Base-by-base conservation (phyloP, 1,140 invertebrate species). In the Dolichoris vasculosae region DNA sequence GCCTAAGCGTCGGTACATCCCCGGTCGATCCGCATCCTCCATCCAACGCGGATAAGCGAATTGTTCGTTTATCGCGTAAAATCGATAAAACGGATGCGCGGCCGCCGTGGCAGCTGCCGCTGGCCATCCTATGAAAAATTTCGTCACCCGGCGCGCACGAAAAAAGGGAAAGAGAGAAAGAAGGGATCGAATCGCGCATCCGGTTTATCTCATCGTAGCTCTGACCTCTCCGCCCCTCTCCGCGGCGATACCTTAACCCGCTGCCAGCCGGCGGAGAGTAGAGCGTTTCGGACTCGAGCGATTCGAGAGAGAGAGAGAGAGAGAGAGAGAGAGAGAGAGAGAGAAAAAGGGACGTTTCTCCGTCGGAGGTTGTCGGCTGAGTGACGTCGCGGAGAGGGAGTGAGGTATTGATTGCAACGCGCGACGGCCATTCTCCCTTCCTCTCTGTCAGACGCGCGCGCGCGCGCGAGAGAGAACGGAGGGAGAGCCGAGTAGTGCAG, bases 321-420 rank as follows among this genome's bases (percentile, higher is more conserved):
- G 32, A 40, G 40, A 38, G 43, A 48, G 76, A 26, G 64, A 32
- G 11, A 30, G 71, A 69, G 40, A 26, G 83, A 32, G 75, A 55
- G 59, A 7, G 46, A 1, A 71, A 63, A 17, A 71, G 15, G 48
- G 76, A 59, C 51, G 85, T 55, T 71, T 84, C 59, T 78, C 63
- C 79, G 67, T 59, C 69, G 69, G 81, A 82, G 88, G 88, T 89
- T 87, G 87, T 89, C 88, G 88, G 88, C 77, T 89, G 88, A 89
- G 86, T 88, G 89, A 85, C 87, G 86, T 67, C 40, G 30, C 77
- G 48, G 87, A 86, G 86, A 51, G 84, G 63, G 86, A 86, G 86
- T 85, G 86, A 83, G 82, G 73, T 83, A 83, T 83, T 83, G 82
- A 83, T 83, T 83, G 82, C 82, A 83, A 32, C 59, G n/a, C n/a